phyloP scores from a whole-genome alignment of 2,797 vertebrate genomes.

The Sebastes hubbsi region DNA sequence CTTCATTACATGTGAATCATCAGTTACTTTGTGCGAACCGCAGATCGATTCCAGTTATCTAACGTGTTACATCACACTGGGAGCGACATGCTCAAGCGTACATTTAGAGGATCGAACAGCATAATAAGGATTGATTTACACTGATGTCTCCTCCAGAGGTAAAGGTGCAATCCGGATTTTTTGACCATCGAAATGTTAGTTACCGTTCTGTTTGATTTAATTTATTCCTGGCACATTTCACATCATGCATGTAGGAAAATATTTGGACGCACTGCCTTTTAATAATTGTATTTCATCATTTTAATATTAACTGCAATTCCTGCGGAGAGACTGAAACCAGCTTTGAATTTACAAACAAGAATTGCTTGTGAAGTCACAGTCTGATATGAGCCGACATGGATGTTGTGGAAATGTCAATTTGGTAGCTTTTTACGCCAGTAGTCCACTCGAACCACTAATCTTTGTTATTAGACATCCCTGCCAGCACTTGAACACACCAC shows the following conservation, averaged over 20 bases:
- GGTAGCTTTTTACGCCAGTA: neutral
- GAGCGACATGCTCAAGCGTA: neutral
- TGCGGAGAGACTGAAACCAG: neutral
- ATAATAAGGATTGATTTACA: conserved; percentile 13
- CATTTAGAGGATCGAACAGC: conserved; percentile 13
- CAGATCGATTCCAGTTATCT: conserved; percentile 45
- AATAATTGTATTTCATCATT: neutral
- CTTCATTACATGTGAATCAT: conserved; percentile 47
- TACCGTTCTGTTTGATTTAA: neutral
- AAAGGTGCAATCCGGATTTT: neutral
- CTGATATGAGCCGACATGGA: neutral
- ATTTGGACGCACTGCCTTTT: neutral
- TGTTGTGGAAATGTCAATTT: neutral
- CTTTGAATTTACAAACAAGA: neutral
- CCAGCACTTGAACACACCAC: neutral
- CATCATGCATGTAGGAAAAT: neutral
- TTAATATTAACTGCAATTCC: neutral
- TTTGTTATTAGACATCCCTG: conserved; percentile 8
- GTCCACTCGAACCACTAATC: neutral
- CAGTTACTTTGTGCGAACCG: conserved; percentile 19
- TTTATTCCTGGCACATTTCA: neutral
- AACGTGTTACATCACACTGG: conserved; percentile 40
- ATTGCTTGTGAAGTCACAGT: neutral
- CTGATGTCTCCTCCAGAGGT: neutral
- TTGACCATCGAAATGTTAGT: neutral